These are phyloP conservation scores for Latrodectus elegans DNA, from an alignment of 2,888 invertebrate species.

Conservation along the genomic window DNA sequence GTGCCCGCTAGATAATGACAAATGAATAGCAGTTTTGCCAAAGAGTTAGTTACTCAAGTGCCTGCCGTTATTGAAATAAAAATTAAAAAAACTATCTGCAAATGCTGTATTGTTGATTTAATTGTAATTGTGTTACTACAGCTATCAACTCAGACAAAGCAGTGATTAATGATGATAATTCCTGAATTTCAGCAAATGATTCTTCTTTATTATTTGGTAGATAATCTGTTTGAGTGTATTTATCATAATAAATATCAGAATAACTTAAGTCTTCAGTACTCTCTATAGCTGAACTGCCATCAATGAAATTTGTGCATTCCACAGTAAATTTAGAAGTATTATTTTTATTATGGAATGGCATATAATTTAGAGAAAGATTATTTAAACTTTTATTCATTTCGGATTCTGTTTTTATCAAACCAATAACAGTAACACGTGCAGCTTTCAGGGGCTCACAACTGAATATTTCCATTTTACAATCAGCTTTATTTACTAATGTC, in stretches of 20 bases:
- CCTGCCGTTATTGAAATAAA: too few relatives aligned
- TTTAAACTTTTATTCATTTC: not conserved
- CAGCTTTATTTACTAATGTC: not conserved
- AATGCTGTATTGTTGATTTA: not conserved
- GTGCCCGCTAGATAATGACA: too few relatives aligned
- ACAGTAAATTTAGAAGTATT: too few relatives aligned
- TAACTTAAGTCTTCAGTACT: not conserved
- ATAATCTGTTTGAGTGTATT: conserved; percentile 41
- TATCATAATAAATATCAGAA: not conserved
- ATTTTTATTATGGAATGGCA: too few relatives aligned
- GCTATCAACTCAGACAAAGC: conserved; percentile 2
- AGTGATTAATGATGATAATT: conserved; percentile 2
- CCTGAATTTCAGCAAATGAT: not conserved
- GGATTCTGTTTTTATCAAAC: conserved; percentile 31
- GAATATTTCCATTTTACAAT: conserved; percentile 5
- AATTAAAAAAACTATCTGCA: too few relatives aligned
- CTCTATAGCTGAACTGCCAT: conserved; percentile 36
- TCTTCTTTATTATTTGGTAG: not conserved
- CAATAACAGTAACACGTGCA: conserved; percentile 31
- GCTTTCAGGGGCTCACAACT: conserved; percentile 9
- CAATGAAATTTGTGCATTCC: not conserved
- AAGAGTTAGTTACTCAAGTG: too few relatives aligned
- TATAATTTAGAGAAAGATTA: too few relatives aligned
- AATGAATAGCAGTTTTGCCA: too few relatives aligned
- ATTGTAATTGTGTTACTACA: not conserved